Evolutionary conservation across 1,140 invertebrate genomes (phyloP).

Genomic region (Parapsyche elsis): DNA sequence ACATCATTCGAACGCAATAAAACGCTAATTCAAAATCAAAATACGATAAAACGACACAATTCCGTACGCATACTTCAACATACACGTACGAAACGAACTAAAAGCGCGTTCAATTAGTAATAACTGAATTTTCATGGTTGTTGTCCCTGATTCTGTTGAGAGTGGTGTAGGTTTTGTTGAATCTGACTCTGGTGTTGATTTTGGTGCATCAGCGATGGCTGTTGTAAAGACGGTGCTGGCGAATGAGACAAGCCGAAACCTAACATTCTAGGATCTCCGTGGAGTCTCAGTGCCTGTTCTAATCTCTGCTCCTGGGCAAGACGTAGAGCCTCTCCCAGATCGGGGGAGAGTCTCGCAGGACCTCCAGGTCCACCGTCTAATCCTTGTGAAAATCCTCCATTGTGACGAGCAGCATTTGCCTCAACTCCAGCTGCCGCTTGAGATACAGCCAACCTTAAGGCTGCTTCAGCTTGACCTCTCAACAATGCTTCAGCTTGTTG

Average conservation of each 20-base stretch:
- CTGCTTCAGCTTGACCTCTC: slow-evolving; percentile 84
- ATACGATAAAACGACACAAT: background rate
- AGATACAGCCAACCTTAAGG: slow-evolving; percentile 80
- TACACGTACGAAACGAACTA: slow-evolving; percentile 30
- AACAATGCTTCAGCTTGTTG: slow-evolving; percentile 82
- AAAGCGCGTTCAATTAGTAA: slow-evolving; percentile 67
- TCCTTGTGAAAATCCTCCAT: slow-evolving; percentile 63
- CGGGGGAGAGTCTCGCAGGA: slow-evolving; percentile 69
- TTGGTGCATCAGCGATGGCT: slow-evolving; percentile 61
- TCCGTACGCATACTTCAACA: background rate
- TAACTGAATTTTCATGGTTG: slow-evolving; percentile 68
- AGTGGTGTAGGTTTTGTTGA: slow-evolving; percentile 63
- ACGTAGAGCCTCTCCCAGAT: slow-evolving; percentile 77
- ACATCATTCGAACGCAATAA: too few relatives aligned
- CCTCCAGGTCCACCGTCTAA: slow-evolving; percentile 58
- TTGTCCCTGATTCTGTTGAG: slow-evolving; percentile 61
- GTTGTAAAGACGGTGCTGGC: slow-evolving; percentile 61
- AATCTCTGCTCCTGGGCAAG: slow-evolving; percentile 81
- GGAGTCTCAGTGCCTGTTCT: slow-evolving; percentile 83
- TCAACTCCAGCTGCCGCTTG: slow-evolving; percentile 64
- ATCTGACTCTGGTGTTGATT: slow-evolving; percentile 58
- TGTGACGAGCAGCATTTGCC: slow-evolving; percentile 63
- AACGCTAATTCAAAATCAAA: slow-evolving; percentile 19
- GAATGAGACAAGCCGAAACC: slow-evolving; percentile 65
- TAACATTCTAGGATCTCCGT: slow-evolving; percentile 70